Base-by-base conservation (phyloP, 2,113 vertebrate species). In the Suricata suricatta region DNA sequence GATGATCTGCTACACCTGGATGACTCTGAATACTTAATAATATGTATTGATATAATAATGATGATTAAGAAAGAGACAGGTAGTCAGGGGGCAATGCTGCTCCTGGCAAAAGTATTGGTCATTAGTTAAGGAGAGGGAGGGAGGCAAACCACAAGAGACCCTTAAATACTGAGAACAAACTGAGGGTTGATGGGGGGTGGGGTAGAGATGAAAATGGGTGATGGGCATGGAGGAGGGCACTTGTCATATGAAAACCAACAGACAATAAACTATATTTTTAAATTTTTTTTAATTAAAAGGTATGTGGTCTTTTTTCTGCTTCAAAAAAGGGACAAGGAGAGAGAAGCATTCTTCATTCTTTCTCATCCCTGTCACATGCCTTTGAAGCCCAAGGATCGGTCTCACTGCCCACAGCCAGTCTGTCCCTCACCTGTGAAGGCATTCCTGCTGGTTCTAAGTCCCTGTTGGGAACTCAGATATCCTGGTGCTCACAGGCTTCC, bases 1-100 rank as follows among this genome's bases (percentile, higher is more conserved):
- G 57, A 96, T 41, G 88, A 97, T 63, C 47, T 93, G 96, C 90
- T 87, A 96, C 95, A 97, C 95, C 96, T 93, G 83, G 81, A 80
- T 44, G 66, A 96, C 88, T 97, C 93, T 93, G 60, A 91, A 81
- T 82, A 97, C 90, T 90, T 96, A 84, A 94, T 77, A 66, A 79
- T 72, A 64, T 54, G 47, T 21, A n/a, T 31, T 68, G 21, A 90
- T 12, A 33, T 31, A 60, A 38, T 72, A 17, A 74, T 31, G 16
- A 74, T 13, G 15, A 66, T 25, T 89, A 94, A 97, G 94, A 84
- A 97, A 98, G 96, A 95, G 79, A 91, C 79, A 96, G 81, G 93
- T 82, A 96, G 94, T 90, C 88, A 95, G 27, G 97, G 50, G 57
- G 60, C 87, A 98, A 60, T 92, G 90, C 94, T 90, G 93, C n/a